A percentile compares a stretch with the other conserved stretches of the same genome.
These are phyloP conservation scores for Saccostrea glomerata DNA, from an alignment of 1,140 invertebrate species.

Conservation along the genomic window DNA sequence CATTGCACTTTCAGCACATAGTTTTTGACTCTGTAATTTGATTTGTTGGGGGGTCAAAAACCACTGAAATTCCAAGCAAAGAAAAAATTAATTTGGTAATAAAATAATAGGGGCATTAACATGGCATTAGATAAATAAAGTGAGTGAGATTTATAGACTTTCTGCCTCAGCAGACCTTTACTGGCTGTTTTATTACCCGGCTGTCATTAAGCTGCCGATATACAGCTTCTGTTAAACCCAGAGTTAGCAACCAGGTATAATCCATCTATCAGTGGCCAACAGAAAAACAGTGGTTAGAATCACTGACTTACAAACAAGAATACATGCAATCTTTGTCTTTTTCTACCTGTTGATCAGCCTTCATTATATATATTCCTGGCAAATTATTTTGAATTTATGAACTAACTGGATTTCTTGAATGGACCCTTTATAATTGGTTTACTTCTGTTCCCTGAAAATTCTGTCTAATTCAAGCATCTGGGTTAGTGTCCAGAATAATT, in stretches of 20 bases:
- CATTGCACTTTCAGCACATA: not conserved
- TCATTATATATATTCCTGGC: too few relatives aligned
- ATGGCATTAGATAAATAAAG: not conserved
- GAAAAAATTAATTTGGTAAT: constrained; percentile 22
- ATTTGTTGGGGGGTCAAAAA: not conserved
- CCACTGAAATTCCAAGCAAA: not conserved
- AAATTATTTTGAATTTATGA: too few relatives aligned
- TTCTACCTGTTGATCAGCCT: not conserved
- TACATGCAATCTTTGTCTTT: not conserved
- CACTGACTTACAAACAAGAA: not conserved
- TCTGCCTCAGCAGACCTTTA: constrained; percentile 2
- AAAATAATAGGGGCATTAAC: constrained; percentile 26
- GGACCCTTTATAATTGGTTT: too few relatives aligned
- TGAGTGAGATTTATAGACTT: constrained; percentile 19
- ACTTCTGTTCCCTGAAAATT: too few relatives aligned
- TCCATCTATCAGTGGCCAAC: not conserved
- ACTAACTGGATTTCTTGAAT: too few relatives aligned
- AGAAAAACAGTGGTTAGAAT: not conserved
- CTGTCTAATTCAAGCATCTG: too few relatives aligned
- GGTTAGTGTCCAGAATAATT: too few relatives aligned
- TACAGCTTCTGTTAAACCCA: not conserved
- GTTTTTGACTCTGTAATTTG: not conserved
- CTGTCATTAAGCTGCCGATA: not conserved
- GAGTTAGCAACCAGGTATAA: not conserved
- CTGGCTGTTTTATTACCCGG: constrained; percentile 1